Evolutionary conservation across 2,797 vertebrate genomes (phyloP), one percentile per base, ranked within the genome.

Genomic region (Florisuga fusca): DNA sequence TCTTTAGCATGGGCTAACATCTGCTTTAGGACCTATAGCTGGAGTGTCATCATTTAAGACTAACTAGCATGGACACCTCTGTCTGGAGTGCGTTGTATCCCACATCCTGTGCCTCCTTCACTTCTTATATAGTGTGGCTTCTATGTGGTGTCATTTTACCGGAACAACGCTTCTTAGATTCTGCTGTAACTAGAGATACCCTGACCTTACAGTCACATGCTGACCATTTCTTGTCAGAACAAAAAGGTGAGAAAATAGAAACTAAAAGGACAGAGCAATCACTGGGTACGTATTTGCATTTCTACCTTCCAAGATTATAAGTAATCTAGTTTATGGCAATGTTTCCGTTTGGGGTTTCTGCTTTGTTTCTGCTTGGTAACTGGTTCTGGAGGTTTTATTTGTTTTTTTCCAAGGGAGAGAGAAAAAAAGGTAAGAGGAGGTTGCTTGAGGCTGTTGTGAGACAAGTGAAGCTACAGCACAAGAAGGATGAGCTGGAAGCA

Each of bases 211-310:
- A 55, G 82, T 83, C 91, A 93, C 29, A 54, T 64, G 54, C 73
- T 53, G 34, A 23, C 38, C 85, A 19, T 69, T 90, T 79, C 89
- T 86, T 3, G 81, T 68, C 86, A 90, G 82, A 92, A 80, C 61
- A 79, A 87, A 96, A 96, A 95, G 41, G 63, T 90, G 76, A 94
- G 83, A 89, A 93, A 94, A 93, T 43, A 89, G 84, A 94, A 95
- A 61, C 41, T 54, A 87, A 82, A 89, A 46, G 6, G 27, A 41
- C 27, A 89, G 46, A 79, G 77, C 46, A 76, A 66, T 58, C 45
- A 5, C 19, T 33, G 13, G 17, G 16, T 46, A 21, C 3, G 31
- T 79, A 20, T 83, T 95, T 87, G n/a, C 55, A 45, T 48, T 92
- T 74, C 69, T 71, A 74, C 63, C 38, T 74, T 46, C 50, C 2